phyloP scores from a whole-genome alignment of 2,888 invertebrate genomes.

The Chironomus riparius region DNA sequence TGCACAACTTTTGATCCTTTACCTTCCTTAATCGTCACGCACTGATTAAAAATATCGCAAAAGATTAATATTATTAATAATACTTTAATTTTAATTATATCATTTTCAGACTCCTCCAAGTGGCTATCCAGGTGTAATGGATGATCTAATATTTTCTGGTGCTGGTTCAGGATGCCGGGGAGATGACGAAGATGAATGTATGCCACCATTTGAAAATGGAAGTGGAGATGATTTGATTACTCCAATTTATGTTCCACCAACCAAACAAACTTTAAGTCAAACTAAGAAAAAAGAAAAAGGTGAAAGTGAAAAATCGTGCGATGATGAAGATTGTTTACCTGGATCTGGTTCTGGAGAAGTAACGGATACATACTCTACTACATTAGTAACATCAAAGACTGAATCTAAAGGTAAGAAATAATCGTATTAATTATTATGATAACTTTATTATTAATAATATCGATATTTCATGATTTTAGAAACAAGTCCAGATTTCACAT shows the following conservation, averaged over 20 bases:
- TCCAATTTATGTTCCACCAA: constrained; percentile 80
- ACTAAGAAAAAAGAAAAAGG: constrained; percentile 30
- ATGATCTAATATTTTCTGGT: constrained; percentile 86
- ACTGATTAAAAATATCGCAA: too few relatives aligned
- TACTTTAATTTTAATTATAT: too few relatives aligned
- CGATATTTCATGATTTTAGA: constrained; percentile 15
- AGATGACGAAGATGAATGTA: constrained; percentile 88
- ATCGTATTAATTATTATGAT: not conserved
- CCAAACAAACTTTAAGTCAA: constrained; percentile 56
- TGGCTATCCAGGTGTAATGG: constrained; percentile 65
- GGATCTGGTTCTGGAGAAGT: constrained; percentile 71
- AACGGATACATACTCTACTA: constrained; percentile 53
- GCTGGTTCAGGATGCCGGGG: constrained; percentile 85
- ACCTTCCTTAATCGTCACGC: too few relatives aligned
- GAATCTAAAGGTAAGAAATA: constrained; percentile 42
- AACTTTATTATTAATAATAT: too few relatives aligned
- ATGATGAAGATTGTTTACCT: constrained; percentile 65
- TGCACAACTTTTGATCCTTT: not conserved
- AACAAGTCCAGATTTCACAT: constrained; percentile 18
- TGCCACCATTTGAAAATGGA: constrained; percentile 70
- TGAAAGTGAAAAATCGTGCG: constrained; percentile 27
- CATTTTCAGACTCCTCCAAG: constrained; percentile 68
- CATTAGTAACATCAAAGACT: constrained; percentile 46
- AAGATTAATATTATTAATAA: too few relatives aligned
- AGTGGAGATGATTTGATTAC: constrained; percentile 88